A percentile compares a stretch with the other conserved stretches of the same genome.
Evolutionary conservation across 2,113 vertebrate genomes (phyloP).

Genomic region (Sceloporus undulatus): DNA sequence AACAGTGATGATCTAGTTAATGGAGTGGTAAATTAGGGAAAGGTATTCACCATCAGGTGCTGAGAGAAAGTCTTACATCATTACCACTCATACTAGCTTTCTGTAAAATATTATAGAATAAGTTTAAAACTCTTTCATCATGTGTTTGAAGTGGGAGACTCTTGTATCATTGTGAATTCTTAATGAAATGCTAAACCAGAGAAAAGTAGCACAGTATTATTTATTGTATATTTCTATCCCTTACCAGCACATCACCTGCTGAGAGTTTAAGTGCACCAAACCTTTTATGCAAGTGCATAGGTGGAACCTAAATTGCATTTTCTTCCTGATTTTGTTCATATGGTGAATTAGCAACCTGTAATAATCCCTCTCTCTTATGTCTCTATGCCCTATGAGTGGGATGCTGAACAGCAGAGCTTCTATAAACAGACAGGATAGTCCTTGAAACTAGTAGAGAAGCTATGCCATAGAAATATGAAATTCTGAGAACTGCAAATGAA

Average conservation of each 20-base stretch:
- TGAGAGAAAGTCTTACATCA: neutral
- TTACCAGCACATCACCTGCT: neutral
- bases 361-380: neutral
- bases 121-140: neutral
- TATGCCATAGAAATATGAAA: slow-evolving; percentile 4
- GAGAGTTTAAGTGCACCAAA: neutral
- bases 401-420: neutral
- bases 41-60: too few relatives aligned
- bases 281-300: neutral
- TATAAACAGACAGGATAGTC: neutral
- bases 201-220: neutral
- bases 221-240: neutral
- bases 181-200: neutral
- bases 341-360: neutral
- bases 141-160: neutral
- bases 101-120: neutral
- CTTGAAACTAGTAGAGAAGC: slow-evolving; percentile 25
- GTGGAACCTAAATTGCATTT: neutral
- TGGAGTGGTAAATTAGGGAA: too few relatives aligned
- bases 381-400: neutral
- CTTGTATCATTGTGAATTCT: neutral
- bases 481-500: slow-evolving; percentile 34
- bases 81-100: neutral
- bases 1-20: too few relatives aligned
- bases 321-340: neutral